Evolutionary conservation across 2,888 invertebrate species (phyloP), one percentile per base, ranked within the genome.

Genomic region (Aphelenchoides bicaudatus): DNA sequence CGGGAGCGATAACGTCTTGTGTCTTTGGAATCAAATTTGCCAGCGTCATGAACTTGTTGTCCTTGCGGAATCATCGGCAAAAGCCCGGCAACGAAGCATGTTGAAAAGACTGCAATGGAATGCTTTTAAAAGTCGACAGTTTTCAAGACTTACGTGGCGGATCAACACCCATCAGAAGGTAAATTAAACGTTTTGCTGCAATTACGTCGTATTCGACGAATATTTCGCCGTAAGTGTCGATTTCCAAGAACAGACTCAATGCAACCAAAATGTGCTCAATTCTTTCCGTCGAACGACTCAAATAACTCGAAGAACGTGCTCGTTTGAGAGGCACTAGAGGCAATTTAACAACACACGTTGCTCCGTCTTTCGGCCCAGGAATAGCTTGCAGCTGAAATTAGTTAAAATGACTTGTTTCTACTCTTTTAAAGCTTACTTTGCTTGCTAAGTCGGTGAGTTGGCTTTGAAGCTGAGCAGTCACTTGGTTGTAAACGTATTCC

Each of bases 221-320:
- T 39, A 91, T 88, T 79, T 89, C 90, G 0, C 91, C 91, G 80
- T 91, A 93, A 1, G 90, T 88, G 0, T 91, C 90, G 71, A 93
- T 82, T 69, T 90, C 85, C 23, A 93, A 84, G 79, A 93, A 89
- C 59, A 92, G 82, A 0, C 90, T 90, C 78, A 93, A 89, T 13
- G 91, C 91, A 3, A 51, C 16, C 19, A 51, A 16, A 16, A 51
- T 38, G 37, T 43, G 25, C 43, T 43, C 43, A 8, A 43, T 10
- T 10, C 23, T 43, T 6, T n/a, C 16, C 10, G 16, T 25, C 10
- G 43, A 21, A 6, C 21, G 16, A 10, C 21, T 8, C 23, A 25
- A 43, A 8, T 19, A 6, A n/a, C 21, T 21, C 10, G 43, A 10
- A 25, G 43, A 6, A n/a, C 43, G 43, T 19, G 25, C 10, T 8